Base-by-base conservation (phyloP, 1,140 invertebrate species). In the Apocrypta bakeri region DNA sequence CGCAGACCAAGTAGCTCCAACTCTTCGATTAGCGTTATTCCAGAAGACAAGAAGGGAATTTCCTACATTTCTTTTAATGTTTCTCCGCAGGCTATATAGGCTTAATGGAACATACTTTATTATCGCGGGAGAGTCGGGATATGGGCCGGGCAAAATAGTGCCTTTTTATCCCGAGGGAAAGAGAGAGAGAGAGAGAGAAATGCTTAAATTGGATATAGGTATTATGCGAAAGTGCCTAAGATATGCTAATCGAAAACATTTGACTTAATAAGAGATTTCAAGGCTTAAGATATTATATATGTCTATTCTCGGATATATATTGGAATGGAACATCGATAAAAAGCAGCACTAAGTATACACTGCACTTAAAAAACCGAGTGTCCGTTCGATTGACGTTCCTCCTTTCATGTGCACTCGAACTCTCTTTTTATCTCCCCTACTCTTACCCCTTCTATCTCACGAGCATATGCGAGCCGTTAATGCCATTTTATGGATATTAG, bases 401-500 rank as follows among this genome's bases (percentile, higher is more conserved):
- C 48, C 17, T 56, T 21, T 56, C 48, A 56, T 56, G 17, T 37
- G 33, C 33, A 9, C 33, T 2, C 21, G 7, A 56, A 17, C 14
- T 56, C 48, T 56, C 17, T 56, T 56, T n/a, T 56, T n/a, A 56
- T 56, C 14, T 56, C 61, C 14, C n/a, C 61, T 66, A 66, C 64
- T 76, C 48, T 76, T 66, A 66, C 64, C 24, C 17, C 8, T 21
- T 48, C 24, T 0, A 24, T 66, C 25, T 40, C 61, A 1, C n/a
- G 31, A 17, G n/a, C 6, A 66, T 24, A 9, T 21, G 8, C 17
- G 6, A 33, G 64, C 8, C 64, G 17, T 56, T 79, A 68, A 68
- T 48, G 17, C 33, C 6, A 3, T 66, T 79, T 79, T 79, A 48
- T 68, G 40, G 27, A 77, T 77, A 77, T 77, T 77, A 77, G 63